These are phyloP conservation scores for Pseudorasbora parva DNA, from an alignment of 2,113 vertebrate species.

Conservation along the genomic window DNA sequence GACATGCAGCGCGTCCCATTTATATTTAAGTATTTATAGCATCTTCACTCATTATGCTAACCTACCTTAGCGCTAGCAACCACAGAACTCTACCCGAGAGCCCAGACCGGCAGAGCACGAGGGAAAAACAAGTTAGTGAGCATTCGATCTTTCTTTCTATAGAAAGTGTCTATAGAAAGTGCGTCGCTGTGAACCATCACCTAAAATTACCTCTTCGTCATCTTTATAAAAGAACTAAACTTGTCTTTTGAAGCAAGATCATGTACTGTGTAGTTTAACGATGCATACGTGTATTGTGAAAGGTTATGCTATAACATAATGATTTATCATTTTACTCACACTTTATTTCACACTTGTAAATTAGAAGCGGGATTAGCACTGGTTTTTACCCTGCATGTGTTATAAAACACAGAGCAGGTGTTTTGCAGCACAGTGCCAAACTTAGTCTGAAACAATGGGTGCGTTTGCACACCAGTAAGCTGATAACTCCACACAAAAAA, in stretches of 20 bases:
- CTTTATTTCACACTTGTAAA: no score
- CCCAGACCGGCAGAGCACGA: neutral
- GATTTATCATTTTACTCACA: no score
- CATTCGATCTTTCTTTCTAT: neutral
- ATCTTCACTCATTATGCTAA: slow-evolving; percentile 67
- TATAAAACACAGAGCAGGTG: no score
- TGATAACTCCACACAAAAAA: no score
- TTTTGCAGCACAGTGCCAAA: no score
- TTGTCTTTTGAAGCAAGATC: neutral
- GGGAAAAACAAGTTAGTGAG: neutral
- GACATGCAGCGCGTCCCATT: slow-evolving; percentile 63
- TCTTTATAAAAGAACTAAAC: neutral
- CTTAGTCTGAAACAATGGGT: no score
- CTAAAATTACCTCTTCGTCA: neutral
- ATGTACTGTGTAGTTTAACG: neutral
- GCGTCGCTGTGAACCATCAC: neutral
- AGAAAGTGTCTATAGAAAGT: neutral
- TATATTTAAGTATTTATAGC: slow-evolving; percentile 75
- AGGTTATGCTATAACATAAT: neutral
- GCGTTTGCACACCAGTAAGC: no score
- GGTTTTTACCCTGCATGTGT: no score
- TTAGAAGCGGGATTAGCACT: no score
- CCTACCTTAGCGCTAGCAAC: slow-evolving; percentile 54
- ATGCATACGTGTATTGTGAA: slow-evolving; percentile 20
- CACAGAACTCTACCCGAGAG: slow-evolving; percentile 32